Conservation (phyloP, 2,888 invertebrate genomes). For the Dasypolia templi region DNA sequence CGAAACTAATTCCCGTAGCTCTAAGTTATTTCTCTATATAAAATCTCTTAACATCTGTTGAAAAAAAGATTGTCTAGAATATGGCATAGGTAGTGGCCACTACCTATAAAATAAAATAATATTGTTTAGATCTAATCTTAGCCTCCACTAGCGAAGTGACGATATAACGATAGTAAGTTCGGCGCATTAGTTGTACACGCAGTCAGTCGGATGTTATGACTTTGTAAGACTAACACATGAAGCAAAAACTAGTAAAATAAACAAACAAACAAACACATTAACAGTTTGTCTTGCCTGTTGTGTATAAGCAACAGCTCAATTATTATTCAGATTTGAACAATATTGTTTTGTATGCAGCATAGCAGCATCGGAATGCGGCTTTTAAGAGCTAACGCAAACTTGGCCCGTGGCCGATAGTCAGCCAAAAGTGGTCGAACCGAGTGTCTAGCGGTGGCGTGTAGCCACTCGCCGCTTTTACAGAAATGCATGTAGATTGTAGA, state of each 20-base stretch:
- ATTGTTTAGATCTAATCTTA: conserved; percentile 6
- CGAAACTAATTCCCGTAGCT: not conserved
- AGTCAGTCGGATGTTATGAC: not conserved
- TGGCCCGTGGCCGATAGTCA: not conserved
- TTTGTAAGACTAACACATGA: not conserved
- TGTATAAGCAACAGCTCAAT: not conserved
- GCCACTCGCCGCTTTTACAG: conserved; percentile 2
- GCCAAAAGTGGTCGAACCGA: not conserved
- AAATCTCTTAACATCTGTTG: not conserved
- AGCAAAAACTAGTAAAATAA: not conserved
- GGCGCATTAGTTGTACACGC: not conserved
- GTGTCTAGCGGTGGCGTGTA: not conserved
- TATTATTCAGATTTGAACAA: conserved; percentile 20
- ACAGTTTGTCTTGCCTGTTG: not conserved
- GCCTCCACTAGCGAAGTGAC: conserved; percentile 1
- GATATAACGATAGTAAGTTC: conserved; percentile 1
- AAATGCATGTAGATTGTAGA: conserved; percentile 22
- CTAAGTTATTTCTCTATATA: not conserved
- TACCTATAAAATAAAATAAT: conserved; percentile 27
- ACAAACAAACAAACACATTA: not conserved
- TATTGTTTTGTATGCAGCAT: not conserved
- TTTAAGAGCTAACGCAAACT: not conserved
- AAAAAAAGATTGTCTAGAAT: not conserved
- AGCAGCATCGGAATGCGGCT: not conserved
- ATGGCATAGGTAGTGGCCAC: not conserved